phyloP scores from a whole-genome alignment of 2,797 vertebrate genomes.

The Valencia hispanica region DNA sequence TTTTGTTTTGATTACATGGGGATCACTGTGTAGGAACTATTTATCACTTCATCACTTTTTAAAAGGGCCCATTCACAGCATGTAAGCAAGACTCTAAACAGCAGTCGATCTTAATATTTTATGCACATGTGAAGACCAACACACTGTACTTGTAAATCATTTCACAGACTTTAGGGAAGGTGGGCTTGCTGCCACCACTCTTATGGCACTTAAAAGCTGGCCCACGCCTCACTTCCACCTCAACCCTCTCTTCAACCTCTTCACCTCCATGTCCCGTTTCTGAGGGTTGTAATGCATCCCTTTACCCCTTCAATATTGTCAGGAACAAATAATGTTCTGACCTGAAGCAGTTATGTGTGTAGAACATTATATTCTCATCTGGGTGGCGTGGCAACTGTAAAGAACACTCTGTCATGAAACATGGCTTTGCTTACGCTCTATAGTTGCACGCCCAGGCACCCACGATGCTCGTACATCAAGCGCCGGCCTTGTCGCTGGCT shows the following conservation, averaged over 20 bases:
- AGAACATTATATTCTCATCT: slow-evolving; percentile 97
- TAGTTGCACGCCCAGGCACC: slow-evolving; percentile 77
- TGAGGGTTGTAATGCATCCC: slow-evolving; percentile 89
- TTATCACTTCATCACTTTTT: slow-evolving; percentile 2
- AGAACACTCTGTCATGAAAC: slow-evolving; percentile 93
- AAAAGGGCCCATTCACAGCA: slow-evolving; percentile 29
- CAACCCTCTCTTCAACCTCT: slow-evolving; percentile 21
- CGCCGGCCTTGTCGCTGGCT: slow-evolving; percentile 90
- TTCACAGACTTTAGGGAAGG: slow-evolving; percentile 47
- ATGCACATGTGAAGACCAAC: slow-evolving; percentile 14
- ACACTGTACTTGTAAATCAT: slow-evolving; percentile 52
- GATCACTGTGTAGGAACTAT: not conserved
- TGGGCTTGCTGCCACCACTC: slow-evolving; percentile 25
- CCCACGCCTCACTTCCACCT: slow-evolving; percentile 1
- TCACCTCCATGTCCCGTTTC: slow-evolving; percentile 56
- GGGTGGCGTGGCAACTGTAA: slow-evolving; percentile 91
- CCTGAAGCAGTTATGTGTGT: slow-evolving; percentile 94
- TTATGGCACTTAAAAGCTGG: slow-evolving; percentile 37
- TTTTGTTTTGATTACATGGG: not conserved
- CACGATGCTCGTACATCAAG: slow-evolving; percentile 95
- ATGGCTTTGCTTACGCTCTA: slow-evolving; percentile 95
- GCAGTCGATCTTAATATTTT: slow-evolving; percentile 27
- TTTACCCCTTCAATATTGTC: slow-evolving; percentile 76
- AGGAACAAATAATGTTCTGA: slow-evolving; percentile 95
- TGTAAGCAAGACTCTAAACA: slow-evolving; percentile 25